phyloP scores from a whole-genome alignment of 2,888 invertebrate genomes.

The Cheilosia urbana region DNA sequence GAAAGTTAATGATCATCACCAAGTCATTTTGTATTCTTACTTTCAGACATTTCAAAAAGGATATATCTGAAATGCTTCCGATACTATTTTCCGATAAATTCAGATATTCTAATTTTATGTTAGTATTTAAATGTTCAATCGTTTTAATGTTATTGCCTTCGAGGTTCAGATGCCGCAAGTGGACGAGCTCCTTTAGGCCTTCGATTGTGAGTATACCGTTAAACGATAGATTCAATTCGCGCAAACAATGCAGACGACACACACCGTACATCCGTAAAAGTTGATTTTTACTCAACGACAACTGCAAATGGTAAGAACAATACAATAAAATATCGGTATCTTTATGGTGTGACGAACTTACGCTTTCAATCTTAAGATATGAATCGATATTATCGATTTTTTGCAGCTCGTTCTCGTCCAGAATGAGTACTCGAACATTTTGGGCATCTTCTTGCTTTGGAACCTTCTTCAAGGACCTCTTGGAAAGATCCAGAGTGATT shows the following conservation, averaged over 20 bases:
- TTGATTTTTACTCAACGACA: conserved; percentile 94
- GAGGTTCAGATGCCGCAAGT: conserved; percentile 92
- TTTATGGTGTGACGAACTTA: conserved; percentile 81
- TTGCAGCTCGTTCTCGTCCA: conserved; percentile 94
- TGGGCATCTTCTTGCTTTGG: conserved; percentile 89
- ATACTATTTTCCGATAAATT: conserved; percentile 96
- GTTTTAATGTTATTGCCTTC: conserved; percentile 96
- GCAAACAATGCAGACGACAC: conserved; percentile 90
- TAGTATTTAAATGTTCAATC: conserved; percentile 94
- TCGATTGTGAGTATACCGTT: conserved; percentile 96
- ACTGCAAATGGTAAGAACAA: conserved; percentile 84
- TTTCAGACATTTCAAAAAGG: conserved; percentile 92
- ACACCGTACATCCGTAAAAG: conserved; percentile 94
- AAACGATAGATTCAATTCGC: conserved; percentile 92
- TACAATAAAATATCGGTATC: not conserved
- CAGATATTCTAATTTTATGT: conserved; percentile 91
- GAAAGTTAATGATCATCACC: conserved; percentile 11
- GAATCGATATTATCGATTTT: conserved; percentile 94
- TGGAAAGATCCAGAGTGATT: conserved; percentile 89
- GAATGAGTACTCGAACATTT: conserved; percentile 88
- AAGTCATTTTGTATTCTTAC: conserved; percentile 84
- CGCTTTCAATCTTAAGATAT: conserved; percentile 91
- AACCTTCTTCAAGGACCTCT: conserved; percentile 92
- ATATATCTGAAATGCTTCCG: conserved; percentile 92
- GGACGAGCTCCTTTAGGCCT: conserved; percentile 92